Percentiles rank a stretch among this genome's conserved stretches.
phyloP scores from a whole-genome alignment of 2,113 vertebrate genomes.

The Callospermophilus lateralis region DNA sequence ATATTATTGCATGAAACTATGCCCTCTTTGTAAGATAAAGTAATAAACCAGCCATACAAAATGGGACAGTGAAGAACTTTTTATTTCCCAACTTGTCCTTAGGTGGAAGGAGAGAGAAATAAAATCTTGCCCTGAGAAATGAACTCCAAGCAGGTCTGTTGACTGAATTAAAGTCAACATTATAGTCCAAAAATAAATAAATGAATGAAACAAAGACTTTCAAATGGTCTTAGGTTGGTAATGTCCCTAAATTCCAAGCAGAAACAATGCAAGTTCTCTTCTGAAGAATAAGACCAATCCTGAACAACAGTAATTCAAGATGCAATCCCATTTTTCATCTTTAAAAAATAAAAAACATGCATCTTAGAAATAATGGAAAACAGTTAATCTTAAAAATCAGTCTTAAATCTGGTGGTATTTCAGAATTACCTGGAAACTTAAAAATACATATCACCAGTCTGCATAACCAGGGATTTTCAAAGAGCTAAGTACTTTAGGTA shows the following conservation, averaged over 20 bases:
- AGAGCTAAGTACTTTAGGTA: not conserved
- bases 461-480: not conserved
- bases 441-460: constrained; percentile 55
- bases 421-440: not conserved
- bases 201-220: constrained; percentile 36
- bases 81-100: constrained; percentile 35
- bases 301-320: constrained; percentile 44
- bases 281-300: not conserved
- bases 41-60: constrained; percentile 23
- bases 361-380: constrained; percentile 9
- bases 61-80: constrained; percentile 26
- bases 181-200: constrained; percentile 48
- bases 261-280: constrained; percentile 46
- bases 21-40: not conserved
- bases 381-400: not conserved
- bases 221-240: not conserved
- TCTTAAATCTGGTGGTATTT: not conserved
- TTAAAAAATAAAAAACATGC: constrained; percentile 16
- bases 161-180: constrained; percentile 56
- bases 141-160: not conserved
- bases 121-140: not conserved
- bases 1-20: constrained; percentile 1
- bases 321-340: constrained; percentile 58
- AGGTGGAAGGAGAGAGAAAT: not conserved
- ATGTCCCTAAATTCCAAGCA: not conserved